A percentile compares a stretch with the other conserved stretches of the same genome.
Conservation (phyloP, 2,888 invertebrate genomes). For the Tetragnatha montana region DNA sequence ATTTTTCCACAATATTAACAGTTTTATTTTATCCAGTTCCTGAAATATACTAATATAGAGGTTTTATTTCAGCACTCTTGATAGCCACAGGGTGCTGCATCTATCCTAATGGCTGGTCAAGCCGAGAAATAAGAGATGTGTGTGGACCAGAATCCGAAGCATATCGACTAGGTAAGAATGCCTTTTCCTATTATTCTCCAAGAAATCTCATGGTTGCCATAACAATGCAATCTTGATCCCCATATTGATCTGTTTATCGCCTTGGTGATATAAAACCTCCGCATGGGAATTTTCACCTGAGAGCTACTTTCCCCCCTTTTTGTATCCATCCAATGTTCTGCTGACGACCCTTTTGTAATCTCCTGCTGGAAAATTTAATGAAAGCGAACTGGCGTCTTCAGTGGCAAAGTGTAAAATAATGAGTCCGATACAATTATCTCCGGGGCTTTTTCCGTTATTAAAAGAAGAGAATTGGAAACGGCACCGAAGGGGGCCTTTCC, state of each 20-base stretch:
- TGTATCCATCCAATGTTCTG: too few species aligned
- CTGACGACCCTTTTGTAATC: too few species aligned
- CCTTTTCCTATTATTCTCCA: not conserved
- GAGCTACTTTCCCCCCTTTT: too few species aligned
- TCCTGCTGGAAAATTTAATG: too few species aligned
- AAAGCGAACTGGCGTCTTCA: too few species aligned
- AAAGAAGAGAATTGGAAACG: not conserved
- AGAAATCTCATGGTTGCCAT: not conserved
- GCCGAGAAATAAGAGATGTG: conserved; percentile 81
- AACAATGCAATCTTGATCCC: not conserved
- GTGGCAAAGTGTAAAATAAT: not conserved
- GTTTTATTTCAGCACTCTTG: conserved; percentile 78
- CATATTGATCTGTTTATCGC: not conserved
- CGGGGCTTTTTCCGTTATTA: not conserved
- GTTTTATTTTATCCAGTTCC: too few species aligned
- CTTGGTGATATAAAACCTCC: not conserved
- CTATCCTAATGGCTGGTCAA: conserved; percentile 82
- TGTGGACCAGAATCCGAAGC: conserved; percentile 80
- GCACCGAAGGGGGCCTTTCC: not conserved
- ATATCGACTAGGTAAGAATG: conserved; percentile 79
- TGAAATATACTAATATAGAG: not conserved
- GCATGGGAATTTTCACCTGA: not conserved
- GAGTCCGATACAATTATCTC: not conserved
- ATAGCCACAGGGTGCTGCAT: conserved; percentile 80
- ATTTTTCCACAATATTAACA: too few species aligned